These are phyloP conservation scores for Alosa alosa DNA, from an alignment of 2,113 vertebrate genomes.

Conservation along the genomic window DNA sequence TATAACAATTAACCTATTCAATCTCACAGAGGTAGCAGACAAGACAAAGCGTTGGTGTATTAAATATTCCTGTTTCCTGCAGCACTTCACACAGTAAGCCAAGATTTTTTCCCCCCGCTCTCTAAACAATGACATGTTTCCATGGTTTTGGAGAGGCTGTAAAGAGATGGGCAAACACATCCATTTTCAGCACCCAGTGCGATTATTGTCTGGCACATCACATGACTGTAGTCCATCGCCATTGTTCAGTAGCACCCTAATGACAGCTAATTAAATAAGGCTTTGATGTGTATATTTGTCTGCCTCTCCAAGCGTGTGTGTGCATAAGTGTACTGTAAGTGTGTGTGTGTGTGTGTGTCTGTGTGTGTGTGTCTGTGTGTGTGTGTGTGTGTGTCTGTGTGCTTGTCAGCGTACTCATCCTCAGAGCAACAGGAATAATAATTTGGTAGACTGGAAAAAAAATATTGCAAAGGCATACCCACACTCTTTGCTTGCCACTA, in stretches of 20 bases:
- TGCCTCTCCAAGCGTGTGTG: neutral
- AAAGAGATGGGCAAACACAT: conserved; percentile 17
- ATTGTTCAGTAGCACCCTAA: conserved; percentile 6
- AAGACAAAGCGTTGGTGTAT: neutral
- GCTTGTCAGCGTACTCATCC: neutral
- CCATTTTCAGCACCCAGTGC: neutral
- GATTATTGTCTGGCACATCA: conserved; percentile 12
- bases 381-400: conserved; percentile 9
- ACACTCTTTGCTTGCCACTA: neutral
- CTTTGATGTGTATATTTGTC: conserved; percentile 21
- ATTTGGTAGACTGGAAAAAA: neutral
- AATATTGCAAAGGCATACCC: neutral
- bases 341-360: conserved; percentile 26
- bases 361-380: conserved; percentile 16
- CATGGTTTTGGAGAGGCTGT: conserved; percentile 11
- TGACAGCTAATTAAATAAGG: conserved; percentile 18
- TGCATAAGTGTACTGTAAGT: neutral
- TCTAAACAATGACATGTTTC: conserved; percentile 14
- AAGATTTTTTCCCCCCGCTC: neutral
- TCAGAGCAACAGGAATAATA: neutral
- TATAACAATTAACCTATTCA: conserved; percentile 12
- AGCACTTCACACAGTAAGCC: neutral
- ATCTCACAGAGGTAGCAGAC: neutral
- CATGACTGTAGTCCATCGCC: neutral
- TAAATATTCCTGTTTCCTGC: neutral